These are phyloP conservation scores for Hydropsyche betteni DNA, from an alignment of 2,888 invertebrate genomes.

Conservation along the genomic window DNA sequence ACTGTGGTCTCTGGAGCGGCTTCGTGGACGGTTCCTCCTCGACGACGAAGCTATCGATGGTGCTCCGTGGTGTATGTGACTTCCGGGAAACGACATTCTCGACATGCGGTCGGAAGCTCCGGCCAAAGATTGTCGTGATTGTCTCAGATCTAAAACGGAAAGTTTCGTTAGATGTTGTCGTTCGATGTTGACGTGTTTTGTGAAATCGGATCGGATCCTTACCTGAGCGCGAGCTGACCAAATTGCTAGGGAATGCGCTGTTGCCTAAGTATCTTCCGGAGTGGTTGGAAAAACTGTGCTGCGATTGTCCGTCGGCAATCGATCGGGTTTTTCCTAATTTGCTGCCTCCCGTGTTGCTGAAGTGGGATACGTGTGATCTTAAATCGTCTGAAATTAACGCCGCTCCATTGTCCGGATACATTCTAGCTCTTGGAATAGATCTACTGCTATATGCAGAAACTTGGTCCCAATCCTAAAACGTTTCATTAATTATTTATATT, in stretches of 20 bases:
- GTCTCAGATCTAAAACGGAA: slow-evolving; percentile 74
- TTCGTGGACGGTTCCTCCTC: slow-evolving; percentile 76
- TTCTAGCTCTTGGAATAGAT: slow-evolving; percentile 87
- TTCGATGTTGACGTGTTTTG: neutral
- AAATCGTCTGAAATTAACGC: slow-evolving; percentile 75
- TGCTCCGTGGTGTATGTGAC: slow-evolving; percentile 70
- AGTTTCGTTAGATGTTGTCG: slow-evolving; percentile 24
- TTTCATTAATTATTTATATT: neutral
- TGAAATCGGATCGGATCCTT: slow-evolving; percentile 45
- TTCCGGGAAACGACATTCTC: slow-evolving; percentile 75
- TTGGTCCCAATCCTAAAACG: slow-evolving; percentile 78
- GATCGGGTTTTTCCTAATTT: slow-evolving; percentile 66
- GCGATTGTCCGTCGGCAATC: slow-evolving; percentile 88
- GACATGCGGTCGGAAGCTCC: slow-evolving; percentile 85
- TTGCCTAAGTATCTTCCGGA: slow-evolving; percentile 78
- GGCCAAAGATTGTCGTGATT: slow-evolving; percentile 86
- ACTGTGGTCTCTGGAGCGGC: slow-evolving; percentile 75
- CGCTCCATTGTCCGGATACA: slow-evolving; percentile 76
- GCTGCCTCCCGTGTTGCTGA: slow-evolving; percentile 72
- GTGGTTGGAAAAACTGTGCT: slow-evolving; percentile 86
- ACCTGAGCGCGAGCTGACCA: slow-evolving; percentile 79
- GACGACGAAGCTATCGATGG: slow-evolving; percentile 64
- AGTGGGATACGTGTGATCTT: slow-evolving; percentile 72
- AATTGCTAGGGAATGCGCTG: slow-evolving; percentile 76
- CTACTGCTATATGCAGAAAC: slow-evolving; percentile 91